Base-by-base conservation (phyloP, 2,113 vertebrate genomes). In the Illadopsis cleaveri region DNA sequence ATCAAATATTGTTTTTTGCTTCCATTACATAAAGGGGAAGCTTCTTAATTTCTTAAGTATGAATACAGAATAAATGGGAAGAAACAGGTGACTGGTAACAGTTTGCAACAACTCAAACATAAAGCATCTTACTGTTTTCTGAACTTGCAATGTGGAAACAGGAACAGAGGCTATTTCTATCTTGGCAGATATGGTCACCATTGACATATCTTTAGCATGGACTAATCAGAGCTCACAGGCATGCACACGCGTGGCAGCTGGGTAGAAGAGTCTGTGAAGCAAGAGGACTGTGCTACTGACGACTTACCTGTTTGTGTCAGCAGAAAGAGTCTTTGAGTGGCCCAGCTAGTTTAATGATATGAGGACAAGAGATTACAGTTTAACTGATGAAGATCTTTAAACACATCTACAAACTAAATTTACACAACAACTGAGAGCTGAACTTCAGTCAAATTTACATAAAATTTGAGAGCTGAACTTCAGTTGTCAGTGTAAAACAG, bases 171-270 rank as follows among this genome's bases (percentile, higher is more conserved):
- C 21, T 42, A 12, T 54, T 91, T 86, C 51, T 61, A 0, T 37
- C 48, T 80, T 1, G 1, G 40, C 16, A 61, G 44, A 69, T 33
- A 28, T 2, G 11, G 44, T 56, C 57, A 61, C 5, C 4, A 4
- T 4, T 45, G n/a, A 51, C 15, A 33, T 42, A 62, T 12, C 51
- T 58, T 71, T n/a, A 53, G 14, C 38, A 71, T 35, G n/a, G 19
- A 44, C 27, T 47, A 17, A 42, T 38, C 12, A 40, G 33, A 44
- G 38, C 56, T 68, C 8, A 2, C 16, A 66, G 70, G 47, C 47
- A 35, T 7, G 44, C 10, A 0, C 0, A 7, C 11, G 0, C 48
- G 5, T 4, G 27, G 40, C 68, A 89, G 37, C 35, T 47, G 45
- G 18, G 27, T 35, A 23, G 35, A 42, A 60, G 19, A 78, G 22